Evolutionary conservation across 2,797 vertebrate genomes (phyloP).

Genomic region (Rachycentron canadum): DNA sequence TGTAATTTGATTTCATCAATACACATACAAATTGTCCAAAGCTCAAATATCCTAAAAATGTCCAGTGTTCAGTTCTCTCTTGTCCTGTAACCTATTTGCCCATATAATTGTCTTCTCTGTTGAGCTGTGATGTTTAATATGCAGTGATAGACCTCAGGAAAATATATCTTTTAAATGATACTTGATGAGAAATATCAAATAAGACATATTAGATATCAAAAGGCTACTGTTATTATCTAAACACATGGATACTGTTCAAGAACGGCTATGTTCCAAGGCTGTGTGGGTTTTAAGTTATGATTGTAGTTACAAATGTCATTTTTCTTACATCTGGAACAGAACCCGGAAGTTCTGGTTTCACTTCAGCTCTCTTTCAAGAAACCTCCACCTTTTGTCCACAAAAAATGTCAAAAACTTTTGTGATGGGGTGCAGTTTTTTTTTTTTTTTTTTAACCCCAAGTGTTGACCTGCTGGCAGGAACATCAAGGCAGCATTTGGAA

Average conservation of each 20-base stretch:
- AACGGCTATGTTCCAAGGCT: background rate
- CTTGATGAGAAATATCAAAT: background rate
- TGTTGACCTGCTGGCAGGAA: slow-evolving; percentile 44
- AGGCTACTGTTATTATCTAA: background rate
- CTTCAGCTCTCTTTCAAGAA: background rate
- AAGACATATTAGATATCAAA: background rate
- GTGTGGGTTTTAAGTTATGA: background rate
- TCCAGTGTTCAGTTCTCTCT: background rate
- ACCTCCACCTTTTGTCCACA: background rate
- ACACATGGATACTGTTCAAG: background rate
- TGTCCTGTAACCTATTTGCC: background rate
- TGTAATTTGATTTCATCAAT: background rate
- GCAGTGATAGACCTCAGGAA: background rate
- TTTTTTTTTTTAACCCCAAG: slow-evolving; percentile 31
- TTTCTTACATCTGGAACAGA: background rate
- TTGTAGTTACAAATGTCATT: background rate
- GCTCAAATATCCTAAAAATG: background rate
- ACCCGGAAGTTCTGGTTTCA: background rate
- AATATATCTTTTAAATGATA: background rate
- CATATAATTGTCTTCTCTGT: background rate
- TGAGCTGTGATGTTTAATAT: background rate
- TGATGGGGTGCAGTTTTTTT: slow-evolving; percentile 8
- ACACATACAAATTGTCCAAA: background rate
- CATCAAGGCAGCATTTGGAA: slow-evolving; percentile 30
- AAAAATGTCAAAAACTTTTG: slow-evolving; percentile 28